Conservation (phyloP, 1,140 invertebrate genomes). For the Danaus melanippus region DNA sequence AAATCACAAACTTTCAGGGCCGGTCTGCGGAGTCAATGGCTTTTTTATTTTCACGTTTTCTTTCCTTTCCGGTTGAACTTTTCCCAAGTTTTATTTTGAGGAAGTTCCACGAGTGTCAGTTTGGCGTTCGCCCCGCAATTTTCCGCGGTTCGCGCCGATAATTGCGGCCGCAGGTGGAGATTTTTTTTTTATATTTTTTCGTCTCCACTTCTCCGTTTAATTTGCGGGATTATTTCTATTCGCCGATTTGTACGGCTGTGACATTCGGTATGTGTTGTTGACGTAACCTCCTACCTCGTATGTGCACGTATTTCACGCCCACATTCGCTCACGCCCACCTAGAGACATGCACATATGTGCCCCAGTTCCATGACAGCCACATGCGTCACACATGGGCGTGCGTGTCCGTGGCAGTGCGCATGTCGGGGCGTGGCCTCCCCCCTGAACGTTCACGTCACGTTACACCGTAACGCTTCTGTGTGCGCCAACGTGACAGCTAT, state of each 20-base stretch:
- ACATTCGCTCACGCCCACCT: slow-evolving; percentile 40
- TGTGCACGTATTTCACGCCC: slow-evolving; percentile 44
- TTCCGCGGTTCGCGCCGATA: slow-evolving; percentile 63
- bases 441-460: slow-evolving; percentile 49
- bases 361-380: slow-evolving; percentile 19
- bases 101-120: slow-evolving; percentile 66
- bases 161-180: slow-evolving; percentile 60
- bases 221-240: slow-evolving; percentile 30
- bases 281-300: slow-evolving; percentile 4
- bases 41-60: slow-evolving; percentile 68
- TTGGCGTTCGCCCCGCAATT: slow-evolving; percentile 61
- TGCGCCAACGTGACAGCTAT: slow-evolving; percentile 59
- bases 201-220: slow-evolving; percentile 25
- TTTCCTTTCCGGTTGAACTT: slow-evolving; percentile 68
- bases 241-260: slow-evolving; percentile 18
- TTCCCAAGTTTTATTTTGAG: slow-evolving; percentile 61
- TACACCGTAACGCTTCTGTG: slow-evolving; percentile 32
- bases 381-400: slow-evolving; percentile 41
- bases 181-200: slow-evolving; percentile 39
- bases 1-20: slow-evolving; percentile 54
- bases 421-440: slow-evolving; percentile 53
- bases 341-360: slow-evolving; percentile 27
- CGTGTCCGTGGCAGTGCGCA: slow-evolving; percentile 40
- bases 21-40: slow-evolving; percentile 64
- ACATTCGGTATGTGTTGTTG: slow-evolving; percentile 22